Conservation (phyloP, 2,888 invertebrate species). For the Catocala sponsa region DNA sequence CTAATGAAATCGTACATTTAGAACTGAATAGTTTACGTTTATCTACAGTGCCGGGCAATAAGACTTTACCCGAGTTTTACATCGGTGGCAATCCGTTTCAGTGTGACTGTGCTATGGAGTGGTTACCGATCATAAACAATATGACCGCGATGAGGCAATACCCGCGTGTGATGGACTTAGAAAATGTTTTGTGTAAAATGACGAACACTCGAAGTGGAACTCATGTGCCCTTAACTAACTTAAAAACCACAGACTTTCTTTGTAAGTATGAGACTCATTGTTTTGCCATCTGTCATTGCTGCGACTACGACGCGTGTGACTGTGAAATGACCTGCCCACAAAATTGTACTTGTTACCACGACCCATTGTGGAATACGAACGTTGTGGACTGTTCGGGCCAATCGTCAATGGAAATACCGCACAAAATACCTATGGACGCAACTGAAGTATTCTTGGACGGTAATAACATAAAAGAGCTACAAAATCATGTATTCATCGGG, state of each 20-base stretch:
- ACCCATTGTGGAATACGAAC: slow-evolving; percentile 97
- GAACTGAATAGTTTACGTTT: slow-evolving; percentile 94
- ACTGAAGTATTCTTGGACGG: slow-evolving; percentile 97
- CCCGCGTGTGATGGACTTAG: slow-evolving; percentile 95
- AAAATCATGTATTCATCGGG: slow-evolving; percentile 96
- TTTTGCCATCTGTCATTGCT: slow-evolving; percentile 98
- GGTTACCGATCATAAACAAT: slow-evolving; percentile 96
- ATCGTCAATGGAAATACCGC: slow-evolving; percentile 92
- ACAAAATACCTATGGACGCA: slow-evolving; percentile 97
- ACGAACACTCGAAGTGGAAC: slow-evolving; percentile 94
- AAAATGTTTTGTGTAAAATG: slow-evolving; percentile 95
- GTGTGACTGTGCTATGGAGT: slow-evolving; percentile 98
- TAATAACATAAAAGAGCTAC: slow-evolving; percentile 94
- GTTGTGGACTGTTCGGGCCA: slow-evolving; percentile 96
- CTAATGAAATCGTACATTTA: slow-evolving; percentile 94
- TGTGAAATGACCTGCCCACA: slow-evolving; percentile 98
- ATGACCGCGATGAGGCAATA: slow-evolving; percentile 94
- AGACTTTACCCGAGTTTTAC: slow-evolving; percentile 95
- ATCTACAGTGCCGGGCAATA: slow-evolving; percentile 91
- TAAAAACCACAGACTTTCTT: slow-evolving; percentile 94
- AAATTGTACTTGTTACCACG: slow-evolving; percentile 98
- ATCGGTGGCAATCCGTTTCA: slow-evolving; percentile 97
- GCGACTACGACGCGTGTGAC: slow-evolving; percentile 98
- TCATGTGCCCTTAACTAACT: slow-evolving; percentile 92
- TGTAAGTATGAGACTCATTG: slow-evolving; percentile 98